phyloP scores from a whole-genome alignment of 1,140 invertebrate species.

The Ceratosolen solmsi region DNA sequence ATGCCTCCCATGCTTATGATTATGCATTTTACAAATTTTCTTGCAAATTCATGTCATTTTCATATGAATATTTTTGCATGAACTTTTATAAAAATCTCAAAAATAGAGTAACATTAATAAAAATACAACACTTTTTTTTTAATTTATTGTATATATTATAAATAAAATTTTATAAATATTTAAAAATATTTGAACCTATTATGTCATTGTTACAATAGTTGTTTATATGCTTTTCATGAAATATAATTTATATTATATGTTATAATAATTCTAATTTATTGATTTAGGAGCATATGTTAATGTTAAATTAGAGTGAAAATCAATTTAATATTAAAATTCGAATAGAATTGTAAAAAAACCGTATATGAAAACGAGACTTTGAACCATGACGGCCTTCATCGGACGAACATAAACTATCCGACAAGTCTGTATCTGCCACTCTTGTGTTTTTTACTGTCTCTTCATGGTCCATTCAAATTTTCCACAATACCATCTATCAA shows the following conservation, averaged over 20 bases:
- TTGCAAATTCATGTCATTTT: too few species aligned
- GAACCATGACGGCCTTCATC: slow-evolving; percentile 54
- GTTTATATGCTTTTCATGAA: too few species aligned
- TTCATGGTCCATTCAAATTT: slow-evolving; percentile 31
- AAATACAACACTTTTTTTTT: not conserved
- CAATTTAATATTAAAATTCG: not conserved
- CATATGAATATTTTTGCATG: not conserved
- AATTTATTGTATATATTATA: not conserved
- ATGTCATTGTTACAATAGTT: not conserved
- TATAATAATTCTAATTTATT: not conserved
- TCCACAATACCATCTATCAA: slow-evolving; percentile 24
- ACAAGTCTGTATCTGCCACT: slow-evolving; percentile 20
- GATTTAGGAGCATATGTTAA: not conserved
- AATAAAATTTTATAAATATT: not conserved
- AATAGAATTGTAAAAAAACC: not conserved
- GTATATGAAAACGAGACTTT: not conserved
- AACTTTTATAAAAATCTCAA: not conserved
- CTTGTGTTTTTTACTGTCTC: slow-evolving; percentile 3
- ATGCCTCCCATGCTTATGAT: not conserved
- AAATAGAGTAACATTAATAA: not conserved
- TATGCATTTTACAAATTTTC: not conserved
- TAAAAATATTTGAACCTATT: not conserved
- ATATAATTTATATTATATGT: too few species aligned
- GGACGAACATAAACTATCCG: slow-evolving; percentile 60
- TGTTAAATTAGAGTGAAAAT: not conserved